These are phyloP conservation scores for Eubucco bourcierii DNA, from an alignment of 2,113 vertebrate species.

Conservation along the genomic window DNA sequence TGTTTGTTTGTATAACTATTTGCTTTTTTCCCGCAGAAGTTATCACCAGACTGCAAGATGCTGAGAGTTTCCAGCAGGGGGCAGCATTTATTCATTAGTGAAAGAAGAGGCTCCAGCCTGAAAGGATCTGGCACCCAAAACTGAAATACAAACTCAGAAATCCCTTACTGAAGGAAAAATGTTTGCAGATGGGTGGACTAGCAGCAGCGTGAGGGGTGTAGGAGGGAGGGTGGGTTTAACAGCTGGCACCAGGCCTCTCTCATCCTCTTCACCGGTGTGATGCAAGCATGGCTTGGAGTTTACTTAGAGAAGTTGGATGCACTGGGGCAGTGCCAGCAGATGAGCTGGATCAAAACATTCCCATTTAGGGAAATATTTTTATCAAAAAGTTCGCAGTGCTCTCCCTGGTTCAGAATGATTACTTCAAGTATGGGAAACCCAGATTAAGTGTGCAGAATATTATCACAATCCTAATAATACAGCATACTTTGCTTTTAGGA, in stretches of 20 bases:
- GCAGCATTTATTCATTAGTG: slow-evolving; percentile 62
- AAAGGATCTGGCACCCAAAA: not conserved
- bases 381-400: not conserved
- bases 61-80: slow-evolving; percentile 49
- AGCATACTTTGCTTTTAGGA: not conserved
- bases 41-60: not conserved
- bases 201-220: not conserved
- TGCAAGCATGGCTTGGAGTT: not conserved
- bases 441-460: not conserved
- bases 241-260: not conserved
- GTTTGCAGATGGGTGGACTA: not conserved
- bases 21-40: not conserved
- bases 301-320: not conserved
- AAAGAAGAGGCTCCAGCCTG: not conserved
- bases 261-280: not conserved
- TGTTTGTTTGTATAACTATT: not conserved
- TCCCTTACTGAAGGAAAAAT: not conserved
- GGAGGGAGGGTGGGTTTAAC: not conserved
- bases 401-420: not conserved
- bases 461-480: rapidly evolving
- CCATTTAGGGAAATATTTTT: not conserved
- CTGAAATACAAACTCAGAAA: not conserved
- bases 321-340: not conserved
- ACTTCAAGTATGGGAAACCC: not conserved
- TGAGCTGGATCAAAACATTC: not conserved